Evolutionary conservation across 2,797 vertebrate species (phyloP), one percentile per base, ranked within the genome.

Genomic region (Eleutherodactylus coqui): DNA sequence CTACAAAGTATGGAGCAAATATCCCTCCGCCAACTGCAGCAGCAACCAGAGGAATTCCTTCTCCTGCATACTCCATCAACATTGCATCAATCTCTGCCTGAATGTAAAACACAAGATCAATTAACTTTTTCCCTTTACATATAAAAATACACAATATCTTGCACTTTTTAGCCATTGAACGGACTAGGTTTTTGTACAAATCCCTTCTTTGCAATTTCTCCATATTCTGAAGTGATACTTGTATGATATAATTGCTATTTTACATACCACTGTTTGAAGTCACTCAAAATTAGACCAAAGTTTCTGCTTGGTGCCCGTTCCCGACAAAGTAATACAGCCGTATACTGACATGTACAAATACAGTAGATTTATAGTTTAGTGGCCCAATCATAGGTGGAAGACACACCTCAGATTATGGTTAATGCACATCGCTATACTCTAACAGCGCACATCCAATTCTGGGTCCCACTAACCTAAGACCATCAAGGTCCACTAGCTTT

Each of bases 61-160:
- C 96, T 0, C 97, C 97, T 0, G 96, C 97, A 47, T 93, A 96
- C 87, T 98, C 96, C 72, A 96, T 93, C 85, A 98, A 92, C 96
- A 97, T 97, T 75, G 94, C 93, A 0, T 97, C 97, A 0, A 94
- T 96, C 90, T 97, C 97, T 0, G 96, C 96, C 97, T 98, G 88
- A 2, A 5, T 83, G 58, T 89, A 53, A 92, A 76, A 64, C 11
- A 19, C 2, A 72, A 73, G 24, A n/a, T 43, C 24, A 45, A n/a
- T n/a, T n/a, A n/a, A 45, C n/a, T 73, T 73, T 27, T 45, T 21
- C 2, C 64, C 8, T 14, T 14, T 49, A 9, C 53, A 29, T 29
- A 29, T 14, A 64, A 64, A 34, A 8, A 5, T 2, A 64, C 29
- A 64, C 29, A 34, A 17, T 64, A 16, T 32, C 13, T 17, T 38